These are phyloP conservation scores for Malaclemys terrapin DNA, from an alignment of 2,113 vertebrate species.

Conservation along the genomic window DNA sequence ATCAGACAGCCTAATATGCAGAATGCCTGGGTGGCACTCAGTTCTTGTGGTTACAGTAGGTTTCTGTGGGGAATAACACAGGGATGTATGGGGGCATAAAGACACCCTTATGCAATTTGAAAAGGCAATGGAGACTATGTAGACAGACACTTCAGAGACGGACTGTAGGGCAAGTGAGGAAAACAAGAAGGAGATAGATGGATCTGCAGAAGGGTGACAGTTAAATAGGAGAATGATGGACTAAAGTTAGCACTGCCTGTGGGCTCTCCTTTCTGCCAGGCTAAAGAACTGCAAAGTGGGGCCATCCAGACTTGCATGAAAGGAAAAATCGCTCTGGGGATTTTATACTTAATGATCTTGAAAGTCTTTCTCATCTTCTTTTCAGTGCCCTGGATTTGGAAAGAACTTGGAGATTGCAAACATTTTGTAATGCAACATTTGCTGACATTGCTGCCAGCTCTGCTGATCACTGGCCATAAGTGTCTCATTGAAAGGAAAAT, in stretches of 20 bases:
- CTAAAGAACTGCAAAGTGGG: background rate
- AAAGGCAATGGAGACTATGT: background rate
- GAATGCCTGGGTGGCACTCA: background rate
- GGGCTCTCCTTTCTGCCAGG: background rate
- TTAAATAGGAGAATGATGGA: background rate
- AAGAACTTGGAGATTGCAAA: background rate
- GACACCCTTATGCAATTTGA: background rate
- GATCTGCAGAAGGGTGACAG: background rate
- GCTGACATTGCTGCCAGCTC: background rate
- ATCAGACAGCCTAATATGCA: background rate
- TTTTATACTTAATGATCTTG: background rate
- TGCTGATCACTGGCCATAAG: background rate
- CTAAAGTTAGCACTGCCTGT: background rate
- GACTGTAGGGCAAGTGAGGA: background rate
- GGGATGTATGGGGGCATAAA: background rate
- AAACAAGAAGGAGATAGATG: background rate
- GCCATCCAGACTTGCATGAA: background rate
- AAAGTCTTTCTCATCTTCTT: background rate
- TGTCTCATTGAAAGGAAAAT: background rate
- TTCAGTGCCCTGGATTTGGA: background rate
- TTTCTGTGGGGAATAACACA: background rate
- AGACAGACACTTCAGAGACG: background rate
- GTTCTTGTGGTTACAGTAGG: background rate
- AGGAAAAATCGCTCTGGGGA: background rate
- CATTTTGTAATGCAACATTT: background rate